Evolutionary conservation across 1,140 invertebrate genomes (phyloP).

Genomic region (Neomicropteryx cornuta): DNA sequence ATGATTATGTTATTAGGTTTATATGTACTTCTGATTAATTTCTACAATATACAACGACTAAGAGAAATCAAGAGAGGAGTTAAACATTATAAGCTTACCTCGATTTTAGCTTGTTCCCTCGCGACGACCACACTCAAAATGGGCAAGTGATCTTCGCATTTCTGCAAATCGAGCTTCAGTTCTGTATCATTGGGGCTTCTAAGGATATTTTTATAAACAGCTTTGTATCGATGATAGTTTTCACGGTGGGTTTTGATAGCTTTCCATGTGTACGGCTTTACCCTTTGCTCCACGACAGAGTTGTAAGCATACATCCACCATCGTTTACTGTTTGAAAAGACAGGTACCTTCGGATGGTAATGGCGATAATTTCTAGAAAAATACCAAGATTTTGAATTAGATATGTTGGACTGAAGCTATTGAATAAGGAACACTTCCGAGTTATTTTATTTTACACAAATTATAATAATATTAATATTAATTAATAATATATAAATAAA

Average conservation of each 20-base stretch:
- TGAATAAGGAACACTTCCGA: no score
- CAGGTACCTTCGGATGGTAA: conserved; percentile 34
- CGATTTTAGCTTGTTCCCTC: conserved; percentile 65
- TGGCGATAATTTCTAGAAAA: conserved; percentile 42
- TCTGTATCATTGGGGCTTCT: conserved; percentile 60
- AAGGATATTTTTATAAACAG: conserved; percentile 61
- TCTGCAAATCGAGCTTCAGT: conserved; percentile 58
- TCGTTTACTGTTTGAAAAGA: conserved; percentile 35
- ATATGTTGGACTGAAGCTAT: no score
- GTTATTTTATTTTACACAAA: no score
- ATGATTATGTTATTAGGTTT: no score
- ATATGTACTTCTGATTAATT: no score
- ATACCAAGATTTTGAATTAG: no score
- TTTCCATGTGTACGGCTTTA: conserved; percentile 63
- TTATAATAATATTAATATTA: no score
- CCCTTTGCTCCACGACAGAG: conserved; percentile 57
- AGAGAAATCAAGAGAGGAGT: no score
- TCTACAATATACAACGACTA: no score
- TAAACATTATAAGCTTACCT: no score
- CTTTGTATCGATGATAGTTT: conserved; percentile 60
- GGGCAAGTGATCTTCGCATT: conserved; percentile 62
- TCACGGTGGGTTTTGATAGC: conserved; percentile 57
- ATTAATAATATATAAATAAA: no score
- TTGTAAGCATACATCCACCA: conserved; percentile 77
- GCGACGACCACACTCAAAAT: conserved; percentile 69